Evolutionary conservation across 2,113 vertebrate species (phyloP).

Genomic region (Ellobius talpinus): DNA sequence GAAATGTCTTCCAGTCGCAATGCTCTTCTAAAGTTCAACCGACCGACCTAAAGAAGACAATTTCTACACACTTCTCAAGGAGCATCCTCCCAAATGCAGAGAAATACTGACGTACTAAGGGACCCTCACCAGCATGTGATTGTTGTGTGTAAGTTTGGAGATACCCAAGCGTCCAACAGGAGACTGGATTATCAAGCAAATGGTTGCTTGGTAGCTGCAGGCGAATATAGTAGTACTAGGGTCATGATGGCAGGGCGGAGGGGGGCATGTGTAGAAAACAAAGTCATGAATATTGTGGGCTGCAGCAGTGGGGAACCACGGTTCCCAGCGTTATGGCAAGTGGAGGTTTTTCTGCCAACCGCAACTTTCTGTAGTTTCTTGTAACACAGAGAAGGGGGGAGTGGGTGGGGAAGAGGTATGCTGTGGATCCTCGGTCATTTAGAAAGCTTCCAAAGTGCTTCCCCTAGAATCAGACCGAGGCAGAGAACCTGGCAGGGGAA

Average conservation of each 20-base stretch:
- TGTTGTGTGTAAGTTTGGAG: not conserved
- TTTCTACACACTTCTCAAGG: not conserved
- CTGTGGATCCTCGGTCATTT: not conserved
- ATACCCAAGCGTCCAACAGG: not conserved
- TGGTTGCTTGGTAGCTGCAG: not conserved
- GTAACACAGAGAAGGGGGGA: rapidly evolving
- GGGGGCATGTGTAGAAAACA: not conserved
- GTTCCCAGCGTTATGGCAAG: not conserved
- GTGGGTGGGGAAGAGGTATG: not conserved
- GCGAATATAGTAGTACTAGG: not conserved
- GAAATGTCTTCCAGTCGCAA: not conserved
- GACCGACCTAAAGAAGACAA: not conserved
- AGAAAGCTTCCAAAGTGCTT: not conserved
- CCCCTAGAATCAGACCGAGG: no score
- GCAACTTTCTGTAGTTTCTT: not conserved
- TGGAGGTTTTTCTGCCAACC: not conserved
- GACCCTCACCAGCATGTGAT: not conserved
- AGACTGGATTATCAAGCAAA: not conserved
- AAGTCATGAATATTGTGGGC: not conserved
- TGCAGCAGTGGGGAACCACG: not conserved
- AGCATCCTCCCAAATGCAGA: not conserved
- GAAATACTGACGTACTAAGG: not conserved
- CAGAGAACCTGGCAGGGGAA: not conserved
- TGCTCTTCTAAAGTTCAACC: not conserved
- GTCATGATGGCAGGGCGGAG: rapidly evolving